Percentiles rank a stretch among this genome's conserved stretches.
Evolutionary conservation across 1,140 invertebrate species (phyloP).

Genomic region (Scaptomyza hsui): DNA sequence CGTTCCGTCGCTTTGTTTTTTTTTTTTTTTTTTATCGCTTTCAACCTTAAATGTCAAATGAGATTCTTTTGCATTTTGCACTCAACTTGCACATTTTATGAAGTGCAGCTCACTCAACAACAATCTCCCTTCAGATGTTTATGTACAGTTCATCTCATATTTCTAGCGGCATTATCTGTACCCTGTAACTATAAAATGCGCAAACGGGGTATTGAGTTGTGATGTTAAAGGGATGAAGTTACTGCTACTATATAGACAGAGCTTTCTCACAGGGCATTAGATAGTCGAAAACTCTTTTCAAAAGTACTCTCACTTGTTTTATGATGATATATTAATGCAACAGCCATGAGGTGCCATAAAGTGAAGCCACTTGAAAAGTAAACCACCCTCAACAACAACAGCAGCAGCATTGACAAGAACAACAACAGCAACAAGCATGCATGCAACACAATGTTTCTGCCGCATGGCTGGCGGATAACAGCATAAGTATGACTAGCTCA

Average conservation of each 20-base stretch:
- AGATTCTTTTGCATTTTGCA: slow-evolving; percentile 31
- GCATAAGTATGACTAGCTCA: slow-evolving; percentile 28
- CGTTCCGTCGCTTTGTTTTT: neutral
- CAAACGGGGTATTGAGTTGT: neutral
- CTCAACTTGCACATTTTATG: slow-evolving; percentile 67
- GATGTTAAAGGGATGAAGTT: no score
- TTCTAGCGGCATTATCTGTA: slow-evolving; percentile 37
- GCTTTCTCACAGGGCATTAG: neutral
- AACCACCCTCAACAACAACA: slow-evolving; percentile 19
- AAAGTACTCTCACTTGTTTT: slow-evolving; percentile 33
- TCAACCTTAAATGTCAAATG: slow-evolving; percentile 29
- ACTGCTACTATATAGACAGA: no score
- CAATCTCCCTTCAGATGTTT: slow-evolving; percentile 13
- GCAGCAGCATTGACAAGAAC: neutral
- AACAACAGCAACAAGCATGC: neutral
- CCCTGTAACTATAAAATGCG: slow-evolving; percentile 1
- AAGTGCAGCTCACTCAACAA: slow-evolving; percentile 29
- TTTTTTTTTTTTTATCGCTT: slow-evolving; percentile 31
- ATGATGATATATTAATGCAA: slow-evolving; percentile 77
- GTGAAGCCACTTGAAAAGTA: slow-evolving; percentile 61
- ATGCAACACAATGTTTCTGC: slow-evolving; percentile 19
- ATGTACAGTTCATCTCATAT: slow-evolving; percentile 40
- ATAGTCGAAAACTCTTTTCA: neutral
- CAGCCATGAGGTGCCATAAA: slow-evolving; percentile 69
- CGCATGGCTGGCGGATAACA: slow-evolving; percentile 24